Conservation (phyloP, 2,888 invertebrate species). For the Drosophila flavopinicola region DNA sequence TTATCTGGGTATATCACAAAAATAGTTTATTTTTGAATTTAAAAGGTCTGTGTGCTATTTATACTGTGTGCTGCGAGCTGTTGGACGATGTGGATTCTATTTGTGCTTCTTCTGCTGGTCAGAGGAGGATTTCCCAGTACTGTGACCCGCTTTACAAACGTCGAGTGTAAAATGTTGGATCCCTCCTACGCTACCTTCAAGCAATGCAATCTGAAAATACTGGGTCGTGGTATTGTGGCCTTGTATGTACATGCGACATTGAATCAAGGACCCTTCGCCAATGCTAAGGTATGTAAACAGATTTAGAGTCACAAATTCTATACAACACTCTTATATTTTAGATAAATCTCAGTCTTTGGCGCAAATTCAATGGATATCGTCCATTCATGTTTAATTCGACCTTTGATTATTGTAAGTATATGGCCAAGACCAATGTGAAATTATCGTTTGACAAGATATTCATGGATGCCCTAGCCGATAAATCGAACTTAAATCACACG, state of each 20-base stretch:
- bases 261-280: constrained; percentile 5
- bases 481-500: constrained; percentile 22
- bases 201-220: constrained; percentile 15
- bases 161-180: constrained; percentile 25
- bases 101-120: not conserved
- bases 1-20: too few relatives aligned
- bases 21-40: too few relatives aligned
- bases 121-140: not conserved
- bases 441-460: constrained; percentile 6
- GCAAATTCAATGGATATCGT: constrained; percentile 13
- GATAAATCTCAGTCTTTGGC: too few relatives aligned
- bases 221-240: constrained; percentile 16
- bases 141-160: constrained; percentile 17
- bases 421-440: accelerated
- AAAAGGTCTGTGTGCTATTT: too few relatives aligned
- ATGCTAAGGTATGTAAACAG: constrained; percentile 18
- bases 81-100: not conserved
- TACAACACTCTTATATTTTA: not conserved
- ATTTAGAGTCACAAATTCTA: not conserved
- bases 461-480: accelerated
- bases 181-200: not conserved
- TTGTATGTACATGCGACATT: constrained; percentile 13
- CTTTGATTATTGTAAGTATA: not conserved
- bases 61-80: not conserved
- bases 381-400: constrained; percentile 25